A percentile compares a stretch with the other conserved stretches of the same genome.
phyloP scores from a whole-genome alignment of 2,888 invertebrate species.

The Ypsolopha sequella region DNA sequence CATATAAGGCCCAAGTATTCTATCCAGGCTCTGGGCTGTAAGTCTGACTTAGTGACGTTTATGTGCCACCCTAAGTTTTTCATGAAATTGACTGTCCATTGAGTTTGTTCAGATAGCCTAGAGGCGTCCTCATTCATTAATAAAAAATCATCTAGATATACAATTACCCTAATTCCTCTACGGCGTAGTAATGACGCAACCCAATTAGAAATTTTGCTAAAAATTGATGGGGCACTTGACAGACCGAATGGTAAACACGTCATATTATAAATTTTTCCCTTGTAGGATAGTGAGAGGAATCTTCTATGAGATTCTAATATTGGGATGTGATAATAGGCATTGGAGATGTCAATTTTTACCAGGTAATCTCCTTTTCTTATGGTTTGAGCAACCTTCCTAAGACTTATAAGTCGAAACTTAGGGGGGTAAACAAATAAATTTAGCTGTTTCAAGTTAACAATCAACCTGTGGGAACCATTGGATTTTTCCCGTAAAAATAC shows the following conservation, averaged over 20 bases:
- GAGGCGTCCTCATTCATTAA: constrained; percentile 6
- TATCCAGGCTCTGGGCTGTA: too few species aligned
- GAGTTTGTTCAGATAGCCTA: too few species aligned
- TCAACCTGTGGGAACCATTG: constrained; percentile 8
- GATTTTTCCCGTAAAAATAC: constrained; percentile 10
- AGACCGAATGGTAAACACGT: constrained; percentile 13
- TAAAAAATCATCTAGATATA: constrained; percentile 13
- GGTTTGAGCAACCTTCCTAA: constrained; percentile 7
- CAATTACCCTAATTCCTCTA: constrained; percentile 7
- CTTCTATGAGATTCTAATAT: background rate
- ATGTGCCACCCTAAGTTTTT: too few species aligned
- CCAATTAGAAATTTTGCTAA: constrained; percentile 10
- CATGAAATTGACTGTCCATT: too few species aligned
- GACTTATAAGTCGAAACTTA: constrained; percentile 11
- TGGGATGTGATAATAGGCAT: constrained; percentile 11
- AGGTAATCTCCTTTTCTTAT: constrained; percentile 8
- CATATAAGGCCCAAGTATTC: too few species aligned
- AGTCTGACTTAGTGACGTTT: too few species aligned
- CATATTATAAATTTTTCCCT: constrained; percentile 6
- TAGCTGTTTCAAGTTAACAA: constrained; percentile 11
- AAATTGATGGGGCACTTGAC: background rate
- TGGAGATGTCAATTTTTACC: constrained; percentile 11
- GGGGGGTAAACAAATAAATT: constrained; percentile 8
- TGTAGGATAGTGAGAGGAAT: constrained; percentile 1
- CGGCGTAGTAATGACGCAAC: constrained; percentile 8